phyloP scores from a whole-genome alignment of 2,113 vertebrate genomes.

The Taxidea taxus region DNA sequence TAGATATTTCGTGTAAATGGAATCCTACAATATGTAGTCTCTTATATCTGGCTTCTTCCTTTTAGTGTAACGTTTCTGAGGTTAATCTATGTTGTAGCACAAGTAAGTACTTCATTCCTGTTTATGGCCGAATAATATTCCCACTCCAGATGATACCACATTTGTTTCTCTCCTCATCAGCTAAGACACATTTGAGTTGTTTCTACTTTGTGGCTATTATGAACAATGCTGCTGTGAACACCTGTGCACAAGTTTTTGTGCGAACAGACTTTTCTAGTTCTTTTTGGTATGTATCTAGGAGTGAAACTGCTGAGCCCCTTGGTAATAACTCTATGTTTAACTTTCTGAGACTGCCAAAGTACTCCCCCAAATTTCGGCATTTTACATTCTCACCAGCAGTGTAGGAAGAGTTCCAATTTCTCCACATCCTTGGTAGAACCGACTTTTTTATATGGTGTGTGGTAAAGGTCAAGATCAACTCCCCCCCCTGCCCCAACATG shows the following conservation, averaged over 20 bases:
- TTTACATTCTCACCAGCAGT: background rate
- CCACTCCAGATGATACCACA: background rate
- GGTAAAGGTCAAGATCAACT: background rate
- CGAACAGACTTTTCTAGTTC: background rate
- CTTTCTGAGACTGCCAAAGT: background rate
- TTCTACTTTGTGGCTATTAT: background rate
- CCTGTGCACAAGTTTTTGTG: background rate
- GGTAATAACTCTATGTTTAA: background rate
- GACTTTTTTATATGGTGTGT: background rate
- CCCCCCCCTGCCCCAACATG: background rate
- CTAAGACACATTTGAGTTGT: background rate
- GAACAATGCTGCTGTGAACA: background rate
- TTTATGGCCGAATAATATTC: background rate
- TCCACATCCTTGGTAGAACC: background rate
- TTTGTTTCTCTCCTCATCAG: background rate
- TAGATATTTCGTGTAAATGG: background rate
- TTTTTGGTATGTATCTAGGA: background rate
- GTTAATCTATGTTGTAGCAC: background rate
- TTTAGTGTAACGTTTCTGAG: background rate
- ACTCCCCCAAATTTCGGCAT: background rate
- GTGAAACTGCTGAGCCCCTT: background rate
- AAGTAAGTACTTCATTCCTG: background rate
- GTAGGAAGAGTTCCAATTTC: background rate
- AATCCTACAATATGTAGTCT: background rate
- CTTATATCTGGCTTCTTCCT: background rate